phyloP scores from a whole-genome alignment of 2,888 invertebrate genomes.

The Chironomus tentans region DNA sequence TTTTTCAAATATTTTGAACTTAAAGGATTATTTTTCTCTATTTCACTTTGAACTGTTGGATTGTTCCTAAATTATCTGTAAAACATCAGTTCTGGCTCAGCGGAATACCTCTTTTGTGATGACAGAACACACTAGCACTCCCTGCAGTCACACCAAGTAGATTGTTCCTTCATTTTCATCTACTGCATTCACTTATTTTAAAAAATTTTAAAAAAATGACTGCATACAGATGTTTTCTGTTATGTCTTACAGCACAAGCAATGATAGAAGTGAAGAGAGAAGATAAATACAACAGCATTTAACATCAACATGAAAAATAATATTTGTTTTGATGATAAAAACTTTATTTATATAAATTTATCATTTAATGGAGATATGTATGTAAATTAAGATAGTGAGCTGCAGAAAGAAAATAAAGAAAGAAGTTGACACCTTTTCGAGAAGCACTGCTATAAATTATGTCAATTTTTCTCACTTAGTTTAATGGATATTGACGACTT shows the following conservation, averaged over 20 bases:
- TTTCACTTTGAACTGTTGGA: too few relatives aligned
- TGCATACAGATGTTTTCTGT: not conserved
- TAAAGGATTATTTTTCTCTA: too few relatives aligned
- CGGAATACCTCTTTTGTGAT: too few relatives aligned
- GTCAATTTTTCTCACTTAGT: too few relatives aligned
- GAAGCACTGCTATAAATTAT: too few relatives aligned
- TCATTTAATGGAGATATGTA: not conserved
- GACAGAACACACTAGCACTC: too few relatives aligned
- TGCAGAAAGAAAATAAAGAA: not conserved
- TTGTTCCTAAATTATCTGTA: too few relatives aligned
- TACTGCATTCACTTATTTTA: too few relatives aligned
- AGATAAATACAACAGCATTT: slow-evolving; percentile 9
- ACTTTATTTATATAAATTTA: slow-evolving; percentile 7
- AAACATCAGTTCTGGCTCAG: too few relatives aligned
- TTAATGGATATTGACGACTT: too few relatives aligned
- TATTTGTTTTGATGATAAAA: slow-evolving; percentile 24
- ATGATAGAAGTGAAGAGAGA: not conserved
- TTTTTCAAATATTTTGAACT: too few relatives aligned
- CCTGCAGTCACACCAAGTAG: not conserved
- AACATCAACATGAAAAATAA: slow-evolving; percentile 16
- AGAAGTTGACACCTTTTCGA: not conserved
- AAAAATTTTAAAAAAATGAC: not conserved
- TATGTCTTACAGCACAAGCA: not conserved
- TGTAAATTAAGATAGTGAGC: not conserved
- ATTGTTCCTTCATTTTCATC: not conserved